A percentile compares a stretch with the other conserved stretches of the same genome.
These are phyloP conservation scores for Potamarius usumacintae DNA, from an alignment of 2,113 vertebrate species.

Conservation along the genomic window DNA sequence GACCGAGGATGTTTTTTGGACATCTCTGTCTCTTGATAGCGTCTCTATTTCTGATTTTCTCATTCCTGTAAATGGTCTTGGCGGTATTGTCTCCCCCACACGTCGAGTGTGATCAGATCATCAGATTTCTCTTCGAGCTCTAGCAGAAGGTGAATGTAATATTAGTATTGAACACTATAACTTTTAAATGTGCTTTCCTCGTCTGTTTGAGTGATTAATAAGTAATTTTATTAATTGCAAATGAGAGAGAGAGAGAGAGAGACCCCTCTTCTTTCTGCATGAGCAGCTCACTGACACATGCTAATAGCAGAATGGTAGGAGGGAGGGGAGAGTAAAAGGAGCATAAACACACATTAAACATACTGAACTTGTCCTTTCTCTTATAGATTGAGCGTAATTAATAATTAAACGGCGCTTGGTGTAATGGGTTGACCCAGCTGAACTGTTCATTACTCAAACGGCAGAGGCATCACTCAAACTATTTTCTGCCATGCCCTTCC, in stretches of 20 bases:
- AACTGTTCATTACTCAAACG: slow-evolving; percentile 96
- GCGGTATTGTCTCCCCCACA: background rate
- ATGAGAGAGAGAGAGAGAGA: slow-evolving; percentile 18
- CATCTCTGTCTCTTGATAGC: background rate
- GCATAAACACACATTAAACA: slow-evolving; percentile 84
- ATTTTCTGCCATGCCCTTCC: slow-evolving; percentile 76
- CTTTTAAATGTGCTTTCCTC: slow-evolving; percentile 52
- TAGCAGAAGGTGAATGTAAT: slow-evolving; percentile 7
- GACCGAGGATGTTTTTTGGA: background rate
- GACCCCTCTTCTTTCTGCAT: slow-evolving; percentile 47
- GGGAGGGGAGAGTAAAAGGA: slow-evolving; percentile 68
- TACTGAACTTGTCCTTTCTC: slow-evolving; percentile 92
- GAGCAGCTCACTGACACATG: slow-evolving; percentile 62
- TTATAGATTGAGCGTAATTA: slow-evolving; percentile 94
- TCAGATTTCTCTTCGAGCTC: slow-evolving; percentile 1
- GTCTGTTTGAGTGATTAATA: slow-evolving; percentile 57
- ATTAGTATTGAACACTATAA: slow-evolving; percentile 37
- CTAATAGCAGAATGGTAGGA: slow-evolving; percentile 62
- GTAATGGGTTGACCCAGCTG: slow-evolving; percentile 97
- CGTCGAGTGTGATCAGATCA: background rate
- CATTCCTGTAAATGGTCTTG: background rate
- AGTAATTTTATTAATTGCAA: slow-evolving; percentile 57
- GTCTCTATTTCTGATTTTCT: background rate
- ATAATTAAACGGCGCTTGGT: slow-evolving; percentile 96
- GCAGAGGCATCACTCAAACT: slow-evolving; percentile 94